phyloP scores from a whole-genome alignment of 2,888 invertebrate genomes.

The Cylindroiulus punctatus region DNA sequence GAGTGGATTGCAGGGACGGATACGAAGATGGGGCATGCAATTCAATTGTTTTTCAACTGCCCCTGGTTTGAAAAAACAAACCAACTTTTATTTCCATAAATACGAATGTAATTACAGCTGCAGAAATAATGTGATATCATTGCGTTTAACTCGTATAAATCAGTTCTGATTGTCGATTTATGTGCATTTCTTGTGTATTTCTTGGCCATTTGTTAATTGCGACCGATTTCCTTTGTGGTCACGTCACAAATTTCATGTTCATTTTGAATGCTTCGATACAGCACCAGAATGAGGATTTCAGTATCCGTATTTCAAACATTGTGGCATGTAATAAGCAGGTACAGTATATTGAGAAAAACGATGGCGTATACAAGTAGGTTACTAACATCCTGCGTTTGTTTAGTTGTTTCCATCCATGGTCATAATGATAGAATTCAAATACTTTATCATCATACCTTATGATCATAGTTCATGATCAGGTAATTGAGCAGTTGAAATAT shows the following conservation, averaged over 20 bases:
- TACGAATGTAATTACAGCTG: neutral
- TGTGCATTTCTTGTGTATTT: too few relatives aligned
- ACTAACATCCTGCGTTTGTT: neutral
- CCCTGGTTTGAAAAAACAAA: neutral
- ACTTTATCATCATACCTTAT: too few relatives aligned
- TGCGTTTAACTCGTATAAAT: too few relatives aligned
- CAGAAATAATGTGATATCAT: neutral
- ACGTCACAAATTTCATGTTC: too few relatives aligned
- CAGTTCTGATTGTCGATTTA: too few relatives aligned
- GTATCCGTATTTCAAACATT: too few relatives aligned
- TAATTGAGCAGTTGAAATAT: too few relatives aligned
- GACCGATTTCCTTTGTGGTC: too few relatives aligned
- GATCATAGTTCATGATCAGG: too few relatives aligned
- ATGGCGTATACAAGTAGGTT: neutral
- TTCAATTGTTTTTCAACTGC: constrained; percentile 28
- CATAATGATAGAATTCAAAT: neutral
- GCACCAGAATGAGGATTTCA: too few relatives aligned
- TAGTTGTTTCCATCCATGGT: neutral
- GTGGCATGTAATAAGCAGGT: constrained; percentile 5
- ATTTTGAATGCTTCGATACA: too few relatives aligned
- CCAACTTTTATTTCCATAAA: neutral
- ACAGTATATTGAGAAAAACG: neutral
- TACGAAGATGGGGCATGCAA: constrained; percentile 28
- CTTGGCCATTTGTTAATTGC: too few relatives aligned
- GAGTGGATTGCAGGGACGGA: neutral